Conservation (phyloP, 2,888 invertebrate genomes). For the Pachydiplax longipennis region DNA sequence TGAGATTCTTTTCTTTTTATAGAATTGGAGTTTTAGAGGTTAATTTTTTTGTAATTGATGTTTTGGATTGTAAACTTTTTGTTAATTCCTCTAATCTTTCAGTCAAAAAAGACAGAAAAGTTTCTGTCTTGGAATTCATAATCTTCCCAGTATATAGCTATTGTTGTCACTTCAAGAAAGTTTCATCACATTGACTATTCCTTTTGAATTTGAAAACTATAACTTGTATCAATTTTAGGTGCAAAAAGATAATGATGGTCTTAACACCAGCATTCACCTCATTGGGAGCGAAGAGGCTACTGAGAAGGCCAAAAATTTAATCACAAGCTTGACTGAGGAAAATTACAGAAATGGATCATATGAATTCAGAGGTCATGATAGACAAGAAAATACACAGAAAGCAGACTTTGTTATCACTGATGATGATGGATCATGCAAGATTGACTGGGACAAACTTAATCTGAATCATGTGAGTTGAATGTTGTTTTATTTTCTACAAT, state of each 20-base stretch:
- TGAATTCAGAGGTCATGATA: constrained; percentile 15
- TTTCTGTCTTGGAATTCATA: too few relatives aligned
- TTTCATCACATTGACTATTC: too few relatives aligned
- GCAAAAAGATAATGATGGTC: constrained; percentile 54
- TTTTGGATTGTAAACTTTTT: too few relatives aligned
- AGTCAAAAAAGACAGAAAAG: too few relatives aligned
- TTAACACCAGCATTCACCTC: constrained; percentile 56
- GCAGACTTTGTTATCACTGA: not conserved
- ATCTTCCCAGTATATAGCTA: too few relatives aligned
- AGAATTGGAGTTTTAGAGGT: too few relatives aligned
- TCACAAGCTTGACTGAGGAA: constrained; percentile 57
- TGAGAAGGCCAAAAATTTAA: constrained; percentile 58
- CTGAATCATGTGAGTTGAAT: constrained; percentile 6
- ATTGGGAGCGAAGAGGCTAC: constrained; percentile 56
- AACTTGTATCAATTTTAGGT: constrained; percentile 6
- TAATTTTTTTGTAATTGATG: too few relatives aligned
- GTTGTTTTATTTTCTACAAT: too few relatives aligned
- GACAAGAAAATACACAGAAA: not conserved
- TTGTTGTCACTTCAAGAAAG: too few relatives aligned
- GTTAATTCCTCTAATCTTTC: too few relatives aligned
- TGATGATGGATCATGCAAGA: not conserved
- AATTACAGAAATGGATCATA: constrained; percentile 23
- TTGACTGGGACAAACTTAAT: constrained; percentile 28
- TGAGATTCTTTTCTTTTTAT: too few relatives aligned
- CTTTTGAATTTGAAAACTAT: too few relatives aligned